A percentile compares a stretch with the other conserved stretches of the same genome.
phyloP scores from a whole-genome alignment of 2,797 vertebrate species.

The Lutra lutra region DNA sequence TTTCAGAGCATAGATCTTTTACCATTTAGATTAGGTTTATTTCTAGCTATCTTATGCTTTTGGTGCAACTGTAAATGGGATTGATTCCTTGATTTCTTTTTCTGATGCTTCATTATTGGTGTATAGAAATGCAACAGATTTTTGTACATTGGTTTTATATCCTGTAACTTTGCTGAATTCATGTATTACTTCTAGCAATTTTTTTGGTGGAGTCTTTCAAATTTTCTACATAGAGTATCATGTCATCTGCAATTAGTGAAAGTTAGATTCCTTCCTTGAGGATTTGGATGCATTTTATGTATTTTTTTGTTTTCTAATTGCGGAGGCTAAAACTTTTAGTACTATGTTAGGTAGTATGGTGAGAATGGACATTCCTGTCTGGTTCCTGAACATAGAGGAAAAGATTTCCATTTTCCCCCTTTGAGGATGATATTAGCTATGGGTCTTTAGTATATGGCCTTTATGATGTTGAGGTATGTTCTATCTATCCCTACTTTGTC shows the following conservation, averaged over 20 bases:
- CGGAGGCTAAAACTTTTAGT: not conserved
- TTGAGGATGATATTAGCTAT: not conserved
- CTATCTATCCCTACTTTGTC: not conserved
- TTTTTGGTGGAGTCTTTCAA: too few relatives aligned
- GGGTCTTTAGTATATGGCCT: not conserved
- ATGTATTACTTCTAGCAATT: too few relatives aligned
- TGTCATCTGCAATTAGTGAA: not conserved
- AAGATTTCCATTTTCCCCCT: not conserved
- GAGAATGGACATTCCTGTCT: not conserved
- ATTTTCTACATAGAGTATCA: too few relatives aligned
- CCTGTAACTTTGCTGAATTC: too few relatives aligned
- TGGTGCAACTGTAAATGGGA: too few relatives aligned
- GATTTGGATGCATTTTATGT: not conserved
- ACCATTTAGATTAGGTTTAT: too few relatives aligned
- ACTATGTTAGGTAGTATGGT: not conserved
- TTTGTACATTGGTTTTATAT: too few relatives aligned
- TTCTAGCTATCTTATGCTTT: too few relatives aligned
- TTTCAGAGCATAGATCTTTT: too few relatives aligned
- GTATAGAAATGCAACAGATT: too few relatives aligned
- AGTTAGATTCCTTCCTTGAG: not conserved
- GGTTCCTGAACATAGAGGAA: not conserved
- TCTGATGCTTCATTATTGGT: too few relatives aligned
- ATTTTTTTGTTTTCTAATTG: not conserved
- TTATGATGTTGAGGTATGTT: not conserved
- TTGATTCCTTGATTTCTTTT: too few relatives aligned